phyloP scores from a whole-genome alignment of 2,797 vertebrate genomes.

The Chloroceryle inda region DNA sequence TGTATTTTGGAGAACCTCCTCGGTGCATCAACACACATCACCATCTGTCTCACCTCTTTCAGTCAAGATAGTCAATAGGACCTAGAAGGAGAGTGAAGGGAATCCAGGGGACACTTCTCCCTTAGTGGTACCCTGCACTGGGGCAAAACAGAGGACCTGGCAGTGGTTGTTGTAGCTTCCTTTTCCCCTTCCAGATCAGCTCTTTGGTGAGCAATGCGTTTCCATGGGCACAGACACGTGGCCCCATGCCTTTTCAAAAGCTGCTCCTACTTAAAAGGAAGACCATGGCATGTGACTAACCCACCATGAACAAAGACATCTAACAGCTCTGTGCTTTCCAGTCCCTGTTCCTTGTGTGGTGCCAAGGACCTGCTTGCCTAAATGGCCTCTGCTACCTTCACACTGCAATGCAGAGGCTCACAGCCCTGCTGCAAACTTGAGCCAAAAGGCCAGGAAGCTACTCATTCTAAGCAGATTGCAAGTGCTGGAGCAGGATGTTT shows the following conservation, averaged over 20 bases:
- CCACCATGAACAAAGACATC: accelerated
- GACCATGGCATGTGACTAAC: accelerated
- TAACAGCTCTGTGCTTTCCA: not conserved
- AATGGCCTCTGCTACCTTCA: not conserved
- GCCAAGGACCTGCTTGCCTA: not conserved
- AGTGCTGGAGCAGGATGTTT: not conserved
- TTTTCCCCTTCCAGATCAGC: not conserved
- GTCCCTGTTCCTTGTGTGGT: accelerated
- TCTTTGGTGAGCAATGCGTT: not conserved
- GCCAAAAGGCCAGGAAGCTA: not conserved
- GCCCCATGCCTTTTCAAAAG: not conserved
- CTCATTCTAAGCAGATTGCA: not conserved
- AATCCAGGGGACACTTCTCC: not conserved
- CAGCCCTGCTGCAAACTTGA: not conserved
- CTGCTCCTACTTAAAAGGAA: not conserved
- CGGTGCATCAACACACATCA: accelerated
- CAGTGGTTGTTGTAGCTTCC: not conserved
- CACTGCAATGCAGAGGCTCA: accelerated
- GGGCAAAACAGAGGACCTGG: not conserved
- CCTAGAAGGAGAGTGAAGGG: not conserved
- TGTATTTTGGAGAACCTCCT: not conserved
- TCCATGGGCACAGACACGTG: accelerated
- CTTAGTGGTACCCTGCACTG: not conserved
- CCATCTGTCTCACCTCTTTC: accelerated
- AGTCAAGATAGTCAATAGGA: not conserved